Evolutionary conservation across 2,113 vertebrate species (phyloP).

Genomic region (Loxodonta africana): DNA sequence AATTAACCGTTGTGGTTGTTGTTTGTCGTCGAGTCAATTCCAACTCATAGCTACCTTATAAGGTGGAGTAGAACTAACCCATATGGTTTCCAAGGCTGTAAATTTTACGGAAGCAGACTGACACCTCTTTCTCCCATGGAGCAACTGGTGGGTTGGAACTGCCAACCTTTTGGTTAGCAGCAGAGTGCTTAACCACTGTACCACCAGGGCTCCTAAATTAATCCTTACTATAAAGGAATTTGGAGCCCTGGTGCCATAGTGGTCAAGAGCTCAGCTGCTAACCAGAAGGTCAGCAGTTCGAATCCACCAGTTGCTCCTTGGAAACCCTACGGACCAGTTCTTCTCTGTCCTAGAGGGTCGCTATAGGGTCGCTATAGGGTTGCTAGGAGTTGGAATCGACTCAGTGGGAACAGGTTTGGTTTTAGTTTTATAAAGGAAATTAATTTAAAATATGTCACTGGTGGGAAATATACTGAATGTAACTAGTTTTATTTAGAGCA

Average conservation of each 20-base stretch:
- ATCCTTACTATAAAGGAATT: background rate
- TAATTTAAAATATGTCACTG: slow-evolving; percentile 33
- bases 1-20: background rate
- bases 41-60: no score
- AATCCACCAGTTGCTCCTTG: no score
- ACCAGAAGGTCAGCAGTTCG: no score
- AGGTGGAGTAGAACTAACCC: background rate
- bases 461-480: background rate
- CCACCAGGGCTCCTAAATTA: background rate
- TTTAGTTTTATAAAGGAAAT: background rate
- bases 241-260: no score
- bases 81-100: background rate
- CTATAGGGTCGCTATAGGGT: background rate
- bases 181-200: background rate
- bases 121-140: background rate
- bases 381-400: background rate
- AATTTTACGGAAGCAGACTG: background rate
- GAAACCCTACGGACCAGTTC: no score
- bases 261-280: no score
- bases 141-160: background rate
- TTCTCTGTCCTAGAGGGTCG: no score
- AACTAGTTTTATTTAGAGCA: slow-evolving; percentile 22
- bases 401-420: no score
- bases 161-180: background rate
- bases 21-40: no score